Conservation (phyloP, 2,888 invertebrate species). For the Falcaria lacertinaria region DNA sequence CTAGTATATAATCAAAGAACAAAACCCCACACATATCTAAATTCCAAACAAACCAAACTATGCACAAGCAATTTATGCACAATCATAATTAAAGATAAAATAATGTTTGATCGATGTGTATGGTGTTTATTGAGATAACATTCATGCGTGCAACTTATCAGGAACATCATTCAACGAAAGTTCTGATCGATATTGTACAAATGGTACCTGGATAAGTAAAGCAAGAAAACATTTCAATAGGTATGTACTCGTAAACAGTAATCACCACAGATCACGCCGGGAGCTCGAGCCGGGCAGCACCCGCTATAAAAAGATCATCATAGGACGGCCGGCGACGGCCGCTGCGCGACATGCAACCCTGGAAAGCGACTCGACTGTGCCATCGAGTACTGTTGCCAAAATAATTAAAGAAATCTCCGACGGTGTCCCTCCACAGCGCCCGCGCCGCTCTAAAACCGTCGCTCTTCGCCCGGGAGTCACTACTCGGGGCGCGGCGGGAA, state of each 20-base stretch:
- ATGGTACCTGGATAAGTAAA: neutral
- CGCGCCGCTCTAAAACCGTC: slow-evolving; percentile 81
- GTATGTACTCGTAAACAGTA: slow-evolving; percentile 48
- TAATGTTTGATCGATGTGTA: slow-evolving; percentile 24
- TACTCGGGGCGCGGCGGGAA: slow-evolving; percentile 79
- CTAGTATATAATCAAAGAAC: too few species aligned
- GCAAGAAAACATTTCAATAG: slow-evolving; percentile 36
- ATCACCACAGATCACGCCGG: slow-evolving; percentile 47
- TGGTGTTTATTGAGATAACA: slow-evolving; percentile 23
- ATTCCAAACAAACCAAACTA: neutral
- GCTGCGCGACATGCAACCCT: slow-evolving; percentile 77
- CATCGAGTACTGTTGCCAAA: slow-evolving; percentile 85
- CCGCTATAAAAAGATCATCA: slow-evolving; percentile 80
- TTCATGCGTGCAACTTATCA: neutral
- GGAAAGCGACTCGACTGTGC: slow-evolving; percentile 78
- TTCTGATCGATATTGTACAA: neutral
- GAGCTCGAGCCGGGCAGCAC: slow-evolving; percentile 74
- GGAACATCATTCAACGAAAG: slow-evolving; percentile 2
- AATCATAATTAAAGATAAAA: slow-evolving; percentile 7
- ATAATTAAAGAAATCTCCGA: slow-evolving; percentile 87
- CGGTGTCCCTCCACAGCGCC: slow-evolving; percentile 81
- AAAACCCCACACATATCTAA: too few species aligned
- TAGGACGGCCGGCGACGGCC: slow-evolving; percentile 66
- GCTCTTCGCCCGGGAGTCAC: slow-evolving; percentile 80
- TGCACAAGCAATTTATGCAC: neutral